Base-by-base conservation (phyloP, 2,888 invertebrate genomes). In the Tenthredo livida region DNA sequence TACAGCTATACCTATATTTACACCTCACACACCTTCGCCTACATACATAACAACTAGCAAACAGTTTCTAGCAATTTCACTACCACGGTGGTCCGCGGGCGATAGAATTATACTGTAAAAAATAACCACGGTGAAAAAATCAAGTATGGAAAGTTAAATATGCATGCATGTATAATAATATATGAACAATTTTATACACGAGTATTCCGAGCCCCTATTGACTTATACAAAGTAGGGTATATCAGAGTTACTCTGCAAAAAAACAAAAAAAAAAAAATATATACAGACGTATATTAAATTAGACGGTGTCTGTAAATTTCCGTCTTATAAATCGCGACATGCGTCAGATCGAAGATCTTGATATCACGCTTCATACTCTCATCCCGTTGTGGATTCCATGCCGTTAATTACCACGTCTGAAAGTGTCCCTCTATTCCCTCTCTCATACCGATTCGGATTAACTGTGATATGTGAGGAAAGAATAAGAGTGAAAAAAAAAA, bases 11-110 rank as follows among this genome's bases (percentile, higher is more conserved):
- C 61, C 61, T 61, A 25, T 61, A 25, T 25, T 25, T 25, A 61
- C 25, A 61, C 25, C 61, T 61, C 25, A 61, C 61, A 54, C 54
- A 54, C 3, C 25, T 3, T 25, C 12, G 61, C 21, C 10, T 25
- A n/a, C n/a, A n/a, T n/a, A n/a, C n/a, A 21, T 21, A 61, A 61
- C 61, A 61, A 61, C 61, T 25, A 61, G 37, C 37, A 37, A 37
- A 70, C 78, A 50, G 65, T 82, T 82, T 21, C 58, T 78, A 17
- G 75, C 75, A 43, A 75, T 75, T 43, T 75, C 40, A 70, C 70
- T 70, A 33, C n/a, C 70, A 37, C 70, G 70, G 70, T 70, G 70
- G 70, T 70, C 70, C 70, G 61, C 70, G 17, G 33, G 37, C 70
- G 70, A 15, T 70, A 37, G 37, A 70, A 70, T 33, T 37, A 70